Evolutionary conservation across 2,797 vertebrate species (phyloP).

Genomic region (Falco biarmicus): DNA sequence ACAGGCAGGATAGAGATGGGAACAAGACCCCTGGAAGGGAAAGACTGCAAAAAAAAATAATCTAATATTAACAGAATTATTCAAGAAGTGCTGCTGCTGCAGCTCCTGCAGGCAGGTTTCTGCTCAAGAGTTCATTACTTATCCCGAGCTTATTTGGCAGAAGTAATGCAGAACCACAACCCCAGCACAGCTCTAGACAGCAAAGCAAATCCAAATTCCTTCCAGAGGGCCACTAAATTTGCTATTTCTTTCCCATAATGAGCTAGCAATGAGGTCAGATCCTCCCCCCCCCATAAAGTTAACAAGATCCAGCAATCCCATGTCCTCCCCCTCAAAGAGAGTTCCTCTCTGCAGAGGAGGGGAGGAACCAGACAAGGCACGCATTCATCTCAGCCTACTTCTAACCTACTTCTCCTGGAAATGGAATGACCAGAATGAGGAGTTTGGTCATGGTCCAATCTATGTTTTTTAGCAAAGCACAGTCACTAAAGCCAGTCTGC

Average conservation of each 20-base stretch:
- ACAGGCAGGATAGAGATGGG: not conserved
- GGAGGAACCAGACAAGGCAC: not conserved
- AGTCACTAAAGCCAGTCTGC: not conserved
- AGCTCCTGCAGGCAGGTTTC: not conserved
- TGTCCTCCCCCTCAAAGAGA: not conserved
- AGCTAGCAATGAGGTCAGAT: not conserved
- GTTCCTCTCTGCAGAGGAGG: conserved; percentile 13
- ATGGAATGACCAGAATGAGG: conserved; percentile 39
- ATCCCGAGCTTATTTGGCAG: not conserved
- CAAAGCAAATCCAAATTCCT: not conserved
- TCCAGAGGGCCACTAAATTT: not conserved
- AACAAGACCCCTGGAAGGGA: not conserved
- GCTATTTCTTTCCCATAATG: not conserved
- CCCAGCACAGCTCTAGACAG: not conserved
- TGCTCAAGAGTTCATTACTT: not conserved
- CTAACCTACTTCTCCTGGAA: conserved; percentile 36
- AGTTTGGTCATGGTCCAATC: not conserved
- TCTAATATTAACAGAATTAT: not conserved
- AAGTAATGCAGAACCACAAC: not conserved
- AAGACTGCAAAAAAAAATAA: not conserved
- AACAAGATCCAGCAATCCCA: not conserved
- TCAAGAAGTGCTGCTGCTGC: not conserved
- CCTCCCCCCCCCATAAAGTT: not conserved
- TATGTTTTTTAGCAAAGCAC: not conserved
- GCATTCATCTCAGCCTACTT: conserved; percentile 29